Percentiles rank a stretch among this genome's conserved stretches.
Conservation (phyloP, 2,797 vertebrate genomes). For the Holocentrus rufus region DNA sequence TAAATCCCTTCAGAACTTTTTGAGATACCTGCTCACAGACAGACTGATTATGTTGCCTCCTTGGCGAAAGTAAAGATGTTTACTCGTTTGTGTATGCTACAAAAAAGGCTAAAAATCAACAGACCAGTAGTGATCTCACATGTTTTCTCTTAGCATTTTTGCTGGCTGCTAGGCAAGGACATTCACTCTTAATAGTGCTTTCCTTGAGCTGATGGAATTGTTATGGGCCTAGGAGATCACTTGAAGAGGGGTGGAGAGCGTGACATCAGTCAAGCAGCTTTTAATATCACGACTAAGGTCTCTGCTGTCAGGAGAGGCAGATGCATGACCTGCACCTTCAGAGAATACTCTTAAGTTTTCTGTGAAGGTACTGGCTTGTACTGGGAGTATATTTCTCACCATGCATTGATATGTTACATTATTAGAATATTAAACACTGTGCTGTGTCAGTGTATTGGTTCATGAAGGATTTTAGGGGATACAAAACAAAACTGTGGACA, state of each 20-base stretch:
- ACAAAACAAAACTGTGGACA: not conserved
- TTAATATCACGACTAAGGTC: conserved; percentile 63
- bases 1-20: too few relatives aligned
- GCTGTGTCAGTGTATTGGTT: not conserved
- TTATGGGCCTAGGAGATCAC: conserved; percentile 57
- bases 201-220: conserved; percentile 60
- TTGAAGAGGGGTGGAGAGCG: conserved; percentile 42
- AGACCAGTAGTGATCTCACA: not conserved
- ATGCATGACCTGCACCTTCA: conserved; percentile 29
- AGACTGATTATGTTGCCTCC: too few relatives aligned
- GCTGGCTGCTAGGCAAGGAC: not conserved
- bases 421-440: not conserved
- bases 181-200: conserved; percentile 34
- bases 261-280: conserved; percentile 65
- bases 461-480: not conserved
- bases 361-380: not conserved
- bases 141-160: not conserved
- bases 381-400: not conserved
- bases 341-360: conserved; percentile 22
- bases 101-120: not conserved
- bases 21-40: too few relatives aligned
- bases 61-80: not conserved
- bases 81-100: not conserved
- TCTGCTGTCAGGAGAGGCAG: conserved; percentile 48
- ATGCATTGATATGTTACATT: not conserved